These are phyloP conservation scores for Deroplatys truncata DNA, from an alignment of 2,888 invertebrate species.

Conservation along the genomic window DNA sequence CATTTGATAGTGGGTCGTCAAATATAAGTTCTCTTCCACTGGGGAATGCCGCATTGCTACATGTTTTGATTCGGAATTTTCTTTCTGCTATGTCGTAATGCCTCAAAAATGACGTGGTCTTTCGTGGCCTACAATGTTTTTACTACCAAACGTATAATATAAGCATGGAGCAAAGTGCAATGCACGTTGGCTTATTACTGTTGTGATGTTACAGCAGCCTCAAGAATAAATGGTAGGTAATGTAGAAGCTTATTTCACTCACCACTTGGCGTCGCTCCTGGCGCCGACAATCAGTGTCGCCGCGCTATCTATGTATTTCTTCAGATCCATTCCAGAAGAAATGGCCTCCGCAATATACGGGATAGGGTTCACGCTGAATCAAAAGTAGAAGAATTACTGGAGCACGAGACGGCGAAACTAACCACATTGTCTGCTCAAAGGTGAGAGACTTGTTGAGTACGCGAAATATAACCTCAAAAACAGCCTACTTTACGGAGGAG, in stretches of 20 bases:
- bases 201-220: too few relatives aligned
- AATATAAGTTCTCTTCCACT: too few relatives aligned
- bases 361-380: not conserved
- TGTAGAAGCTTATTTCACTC: not conserved
- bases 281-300: not conserved
- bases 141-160: too few relatives aligned
- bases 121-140: too few relatives aligned
- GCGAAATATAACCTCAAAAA: not conserved
- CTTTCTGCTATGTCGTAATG: too few relatives aligned
- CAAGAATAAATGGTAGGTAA: too few relatives aligned
- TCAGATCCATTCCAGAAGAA: slow-evolving; percentile 21
- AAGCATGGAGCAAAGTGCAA: too few relatives aligned
- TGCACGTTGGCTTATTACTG: too few relatives aligned
- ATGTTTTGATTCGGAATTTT: too few relatives aligned
- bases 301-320: slow-evolving; percentile 17
- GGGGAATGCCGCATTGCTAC: too few relatives aligned
- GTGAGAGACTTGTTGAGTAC: not conserved
- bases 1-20: too few relatives aligned
- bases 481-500: not conserved
- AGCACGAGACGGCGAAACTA: not conserved
- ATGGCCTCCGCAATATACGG: not conserved
- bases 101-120: too few relatives aligned
- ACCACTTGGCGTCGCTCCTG: slow-evolving; percentile 9
- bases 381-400: not conserved
- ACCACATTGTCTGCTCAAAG: not conserved